Base-by-base conservation (phyloP, 2,113 vertebrate species). In the Cebidichthys violaceus region DNA sequence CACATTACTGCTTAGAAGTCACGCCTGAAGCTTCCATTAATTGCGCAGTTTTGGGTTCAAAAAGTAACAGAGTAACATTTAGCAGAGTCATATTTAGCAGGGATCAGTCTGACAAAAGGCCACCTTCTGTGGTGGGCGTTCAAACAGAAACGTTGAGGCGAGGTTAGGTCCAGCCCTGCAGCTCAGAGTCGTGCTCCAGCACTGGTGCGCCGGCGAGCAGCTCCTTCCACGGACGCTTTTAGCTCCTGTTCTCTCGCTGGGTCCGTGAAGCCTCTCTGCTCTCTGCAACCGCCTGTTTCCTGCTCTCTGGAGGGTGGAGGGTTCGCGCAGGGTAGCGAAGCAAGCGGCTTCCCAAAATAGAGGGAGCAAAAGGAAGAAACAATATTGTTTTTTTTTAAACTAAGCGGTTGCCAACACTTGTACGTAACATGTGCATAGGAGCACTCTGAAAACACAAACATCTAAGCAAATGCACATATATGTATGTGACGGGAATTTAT, bases 291-390 rank as follows among this genome's bases (percentile, higher is more conserved):
- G 35, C 70, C 82, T 52, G 71, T 70, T 80, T 70, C 27, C 33
- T 47, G 79, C 66, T 88, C 89, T 91, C 82, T 50, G 41, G 76
- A 74, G 86, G 76, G 24, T 55, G 69, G 62, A 33, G 27, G 80
- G 83, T 87, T 86, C 75, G 71, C 0, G 52, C 61, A 37, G 76
- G 78, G 78, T 60, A 20, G 69, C 27, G 47, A 24, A 59, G 47
- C 10, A 4, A 79, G 62, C 39, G 18, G 61, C 64, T 78, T 86
- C 83, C 73, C 72, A 87, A 90, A 92, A 92, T 91, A 91, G 71
- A 84, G 17, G 22, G 9, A 50, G 57, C 55, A 45, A 45, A 60
- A 45, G 1, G 6, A 20, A 33, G 70, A 74, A 39, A 43, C 4
- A 52, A n/a, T 13, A 29, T 10, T 11, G 8, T 35, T 35, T 37